Conservation (phyloP, 2,113 vertebrate species). For the Heterotis niloticus region DNA sequence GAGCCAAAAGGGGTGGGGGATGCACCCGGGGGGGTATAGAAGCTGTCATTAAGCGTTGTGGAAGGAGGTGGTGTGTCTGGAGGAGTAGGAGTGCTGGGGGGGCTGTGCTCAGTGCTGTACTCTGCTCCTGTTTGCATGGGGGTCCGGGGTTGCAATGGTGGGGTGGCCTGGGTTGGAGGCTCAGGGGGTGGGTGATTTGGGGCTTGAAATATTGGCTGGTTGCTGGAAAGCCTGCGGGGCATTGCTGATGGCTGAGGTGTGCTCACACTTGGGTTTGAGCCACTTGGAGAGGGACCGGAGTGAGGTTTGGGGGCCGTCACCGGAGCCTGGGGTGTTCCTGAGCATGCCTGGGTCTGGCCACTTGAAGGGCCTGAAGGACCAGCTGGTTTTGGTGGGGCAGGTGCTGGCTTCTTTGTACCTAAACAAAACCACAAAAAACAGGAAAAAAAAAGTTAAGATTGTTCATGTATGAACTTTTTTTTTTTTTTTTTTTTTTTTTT, state of each 20-base stretch:
- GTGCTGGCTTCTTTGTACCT: conserved; percentile 92
- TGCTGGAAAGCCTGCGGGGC: conserved; percentile 77
- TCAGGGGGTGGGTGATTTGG: conserved; percentile 90
- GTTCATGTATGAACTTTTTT: background rate
- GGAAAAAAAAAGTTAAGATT: too few relatives aligned
- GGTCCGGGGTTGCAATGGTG: conserved; percentile 50
- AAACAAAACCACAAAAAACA: conserved; percentile 28
- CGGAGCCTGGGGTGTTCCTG: conserved; percentile 62
- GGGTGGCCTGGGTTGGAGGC: conserved; percentile 72
- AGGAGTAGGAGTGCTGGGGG: conserved; percentile 80
- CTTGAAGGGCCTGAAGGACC: conserved; percentile 77
- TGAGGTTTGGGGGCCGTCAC: conserved; percentile 70
- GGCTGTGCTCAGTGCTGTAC: conserved; percentile 64
- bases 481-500: background rate
- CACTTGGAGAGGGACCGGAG: conserved; percentile 61
- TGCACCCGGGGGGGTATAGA: conserved; percentile 38
- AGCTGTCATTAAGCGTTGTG: conserved; percentile 51
- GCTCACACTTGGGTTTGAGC: conserved; percentile 52
- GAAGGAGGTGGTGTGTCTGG: conserved; percentile 78
- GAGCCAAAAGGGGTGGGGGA: conserved; percentile 69
- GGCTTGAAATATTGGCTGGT: conserved; percentile 79
- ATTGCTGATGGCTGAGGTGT: conserved; percentile 61
- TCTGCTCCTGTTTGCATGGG: conserved; percentile 52
- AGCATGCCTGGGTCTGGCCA: conserved; percentile 54
- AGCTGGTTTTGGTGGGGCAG: conserved; percentile 86